A percentile compares a stretch with the other conserved stretches of the same genome.
Evolutionary conservation across 2,888 invertebrate genomes (phyloP).

Genomic region (Hyposoter didymator): DNA sequence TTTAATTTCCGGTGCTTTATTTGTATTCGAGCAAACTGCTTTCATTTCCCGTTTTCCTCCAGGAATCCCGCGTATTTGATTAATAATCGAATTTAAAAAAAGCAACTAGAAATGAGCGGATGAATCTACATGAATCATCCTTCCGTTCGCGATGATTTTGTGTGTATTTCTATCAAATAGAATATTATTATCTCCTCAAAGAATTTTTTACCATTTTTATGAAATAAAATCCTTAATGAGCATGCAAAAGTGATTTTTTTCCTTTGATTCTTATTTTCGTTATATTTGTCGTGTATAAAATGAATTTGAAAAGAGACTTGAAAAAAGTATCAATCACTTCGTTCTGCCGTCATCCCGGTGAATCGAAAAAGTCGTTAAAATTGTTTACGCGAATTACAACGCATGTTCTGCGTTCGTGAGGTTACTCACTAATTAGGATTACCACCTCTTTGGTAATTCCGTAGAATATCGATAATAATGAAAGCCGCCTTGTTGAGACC

Average conservation of each 20-base stretch:
- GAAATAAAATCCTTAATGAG: background rate
- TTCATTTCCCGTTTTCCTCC: slow-evolving; percentile 63
- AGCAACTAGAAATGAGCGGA: background rate
- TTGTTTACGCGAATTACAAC: background rate
- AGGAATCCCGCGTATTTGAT: background rate
- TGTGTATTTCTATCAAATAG: background rate
- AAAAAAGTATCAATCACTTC: background rate
- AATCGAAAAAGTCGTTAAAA: background rate
- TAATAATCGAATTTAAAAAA: slow-evolving; percentile 4
- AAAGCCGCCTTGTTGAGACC: background rate
- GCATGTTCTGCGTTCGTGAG: no score
- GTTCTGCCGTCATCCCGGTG: no score
- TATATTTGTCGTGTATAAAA: background rate
- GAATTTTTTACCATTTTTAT: background rate
- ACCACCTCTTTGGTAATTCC: background rate
- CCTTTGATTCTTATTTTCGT: background rate
- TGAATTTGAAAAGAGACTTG: background rate
- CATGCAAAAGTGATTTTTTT: background rate
- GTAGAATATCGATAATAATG: background rate
- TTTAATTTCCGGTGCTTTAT: slow-evolving; percentile 68
- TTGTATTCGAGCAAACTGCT: slow-evolving; percentile 41
- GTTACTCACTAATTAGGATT: background rate
- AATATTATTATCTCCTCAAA: background rate
- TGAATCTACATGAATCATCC: background rate
- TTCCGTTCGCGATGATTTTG: slow-evolving; percentile 12